Evolutionary conservation across 2,888 invertebrate genomes (phyloP), one percentile per base, ranked within the genome.

Genomic region (Lepidocyrtinus sp.): DNA sequence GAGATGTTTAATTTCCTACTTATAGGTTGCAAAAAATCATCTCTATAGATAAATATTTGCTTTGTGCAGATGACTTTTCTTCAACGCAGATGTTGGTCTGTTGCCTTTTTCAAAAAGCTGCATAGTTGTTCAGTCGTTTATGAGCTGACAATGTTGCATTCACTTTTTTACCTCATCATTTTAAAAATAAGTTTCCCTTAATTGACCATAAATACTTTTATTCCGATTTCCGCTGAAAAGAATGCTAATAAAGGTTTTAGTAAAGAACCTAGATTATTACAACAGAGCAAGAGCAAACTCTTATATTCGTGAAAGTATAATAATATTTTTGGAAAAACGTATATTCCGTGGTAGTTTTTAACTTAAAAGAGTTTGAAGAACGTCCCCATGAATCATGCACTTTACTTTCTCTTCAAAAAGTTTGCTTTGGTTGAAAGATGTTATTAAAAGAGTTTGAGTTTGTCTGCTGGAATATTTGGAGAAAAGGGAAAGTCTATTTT

Each of bases 341-440:
- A 36, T 7, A 12, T 7, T 36, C 36, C 36, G 12, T 7, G 5
- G 36, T 36, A n/a, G n/a, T n/a, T n/a, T n/a, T n/a, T n/a, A n/a
- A n/a, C n/a, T n/a, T n/a, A 26, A 22, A 68, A 50, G 22, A 68
- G 46, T 68, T 68, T 68, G 27, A 61, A 70, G 70, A 61, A 61
- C 59, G 61, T 26, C 21, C 27, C 61, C 15, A 59, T 70, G 70
- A 70, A 59, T 70, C 70, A 70, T 70, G 59, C 26, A 36, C 12
- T 36, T 36, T 36, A 36, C 36, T 7, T 36, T 36, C 12, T 36
- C 5, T 12, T 36, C 12, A n/a, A n/a, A n/a, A n/a, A n/a, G n/a
- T n/a, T n/a, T n/a, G n/a, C n/a, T n/a, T n/a, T n/a, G n/a, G n/a
- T n/a, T n/a, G n/a, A n/a, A n/a, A n/a, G n/a, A n/a, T n/a, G n/a